These are phyloP conservation scores for Yponomeuta plumbellus DNA, from an alignment of 2,888 invertebrate genomes.

Conservation along the genomic window DNA sequence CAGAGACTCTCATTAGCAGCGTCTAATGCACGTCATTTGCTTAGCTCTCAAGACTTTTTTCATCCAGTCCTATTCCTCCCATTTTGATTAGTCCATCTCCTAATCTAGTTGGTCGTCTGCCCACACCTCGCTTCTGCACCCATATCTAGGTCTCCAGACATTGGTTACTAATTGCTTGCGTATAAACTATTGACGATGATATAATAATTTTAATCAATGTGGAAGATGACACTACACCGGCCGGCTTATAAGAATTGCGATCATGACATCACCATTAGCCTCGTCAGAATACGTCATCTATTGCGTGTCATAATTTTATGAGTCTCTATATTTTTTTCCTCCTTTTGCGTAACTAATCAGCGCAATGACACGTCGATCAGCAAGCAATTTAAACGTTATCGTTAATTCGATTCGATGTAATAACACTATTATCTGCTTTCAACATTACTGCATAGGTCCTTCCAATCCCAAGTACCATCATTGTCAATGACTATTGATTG, in stretches of 20 bases:
- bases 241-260: slow-evolving; percentile 3
- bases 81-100: too few species aligned
- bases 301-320: slow-evolving; percentile 38
- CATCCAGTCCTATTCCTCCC: too few species aligned
- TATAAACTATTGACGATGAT: too few species aligned
- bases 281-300: slow-evolving; percentile 63
- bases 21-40: too few species aligned
- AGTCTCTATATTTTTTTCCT: slow-evolving; percentile 50
- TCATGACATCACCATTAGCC: slow-evolving; percentile 61
- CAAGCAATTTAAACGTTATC: slow-evolving; percentile 27
- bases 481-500: slow-evolving; percentile 28
- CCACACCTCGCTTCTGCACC: too few species aligned
- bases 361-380: slow-evolving; percentile 23
- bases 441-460: neutral
- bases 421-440: slow-evolving; percentile 15
- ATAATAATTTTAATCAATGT: neutral
- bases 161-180: too few species aligned
- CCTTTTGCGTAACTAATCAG: slow-evolving; percentile 50
- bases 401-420: slow-evolving; percentile 4
- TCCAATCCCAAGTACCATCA: neutral
- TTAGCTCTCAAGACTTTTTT: too few species aligned
- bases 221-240: neutral
- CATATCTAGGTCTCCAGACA: too few species aligned
- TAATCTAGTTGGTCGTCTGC: too few species aligned
- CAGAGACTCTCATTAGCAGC: too few species aligned